These are phyloP conservation scores for Tuberolachnus salignus DNA, from an alignment of 2,888 invertebrate species.

Conservation along the genomic window DNA sequence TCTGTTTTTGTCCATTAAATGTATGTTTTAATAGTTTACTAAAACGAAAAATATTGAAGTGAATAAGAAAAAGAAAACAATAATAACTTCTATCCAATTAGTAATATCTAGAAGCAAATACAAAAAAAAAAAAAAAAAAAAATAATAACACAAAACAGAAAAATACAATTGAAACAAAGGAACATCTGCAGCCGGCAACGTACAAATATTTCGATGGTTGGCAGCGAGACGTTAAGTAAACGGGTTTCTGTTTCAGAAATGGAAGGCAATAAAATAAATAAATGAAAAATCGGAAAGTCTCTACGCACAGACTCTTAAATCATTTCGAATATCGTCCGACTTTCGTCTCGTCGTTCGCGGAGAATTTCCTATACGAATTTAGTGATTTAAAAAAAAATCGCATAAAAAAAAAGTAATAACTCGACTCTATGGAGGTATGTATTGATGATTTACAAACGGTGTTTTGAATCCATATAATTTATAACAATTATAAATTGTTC, in stretches of 20 bases:
- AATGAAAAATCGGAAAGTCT: constrained; percentile 30
- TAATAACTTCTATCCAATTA: neutral
- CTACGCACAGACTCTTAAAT: neutral
- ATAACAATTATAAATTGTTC: too few species aligned
- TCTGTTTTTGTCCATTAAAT: too few species aligned
- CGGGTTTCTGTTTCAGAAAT: constrained; percentile 25
- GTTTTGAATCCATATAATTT: too few species aligned
- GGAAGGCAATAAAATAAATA: constrained; percentile 30
- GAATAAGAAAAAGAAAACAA: too few species aligned
- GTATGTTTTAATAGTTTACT: too few species aligned
- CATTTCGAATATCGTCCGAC: neutral
- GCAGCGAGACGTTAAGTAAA: constrained; percentile 1
- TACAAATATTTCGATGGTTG: neutral
- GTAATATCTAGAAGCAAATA: neutral
- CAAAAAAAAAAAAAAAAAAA: too few species aligned
- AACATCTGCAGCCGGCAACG: neutral
- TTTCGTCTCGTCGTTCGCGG: neutral
- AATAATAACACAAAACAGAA: too few species aligned
- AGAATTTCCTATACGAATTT: neutral
- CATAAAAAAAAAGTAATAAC: neutral
- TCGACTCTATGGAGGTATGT: neutral
- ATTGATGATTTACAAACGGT: neutral
- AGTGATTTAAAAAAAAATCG: neutral
- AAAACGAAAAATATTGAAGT: too few species aligned
- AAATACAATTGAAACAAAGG: constrained; percentile 13